Evolutionary conservation across 2,113 vertebrate genomes (phyloP), one percentile per base, ranked within the genome.

Genomic region (Phylloscopus whistleri): DNA sequence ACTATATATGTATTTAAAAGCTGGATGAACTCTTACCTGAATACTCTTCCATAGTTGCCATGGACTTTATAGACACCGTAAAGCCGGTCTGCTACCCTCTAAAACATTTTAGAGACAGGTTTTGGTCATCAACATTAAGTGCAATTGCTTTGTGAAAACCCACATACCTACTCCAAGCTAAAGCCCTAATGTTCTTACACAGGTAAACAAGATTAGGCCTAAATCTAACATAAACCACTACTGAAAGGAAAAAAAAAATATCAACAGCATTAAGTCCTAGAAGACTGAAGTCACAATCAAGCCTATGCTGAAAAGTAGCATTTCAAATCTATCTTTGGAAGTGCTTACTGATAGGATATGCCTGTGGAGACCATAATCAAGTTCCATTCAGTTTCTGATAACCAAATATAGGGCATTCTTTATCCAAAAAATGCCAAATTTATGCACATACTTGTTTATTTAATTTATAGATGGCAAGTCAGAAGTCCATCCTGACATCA

Each of bases 51-150:
- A 7, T 99, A 99, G 98, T 99, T 99, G 48, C 99, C 99, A 90
- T 99, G 99, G 84, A 99, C 99, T 96, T 99, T 99, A 97, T 99
- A 99, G 56, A 99, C 99, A 30, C 99, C 99, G 63, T 99, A 99
- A 1, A 99, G 98, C 75, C 99, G 98, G 89, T 99, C 99, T 92
- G 99, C 99, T 66, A 99, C 99, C 95, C 99, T 99, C 99, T 99
- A 69, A 67, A 98, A 96, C 31, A 97, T 94, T 89, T 95, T 16
- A 96, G 64, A 67, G 53, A 95, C 63, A 97, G 33, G 30, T 94
- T 83, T 90, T 76, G 31, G 22, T 87, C 75, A 96, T 64, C 44
- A 85, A 77, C 43, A 59, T 53, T 41, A 82, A 62, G 16, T 28
- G 33, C 22, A 87, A 76, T 48, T 84, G 24, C 48, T 63, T 74